Evolutionary conservation across 1,140 invertebrate species (phyloP), one percentile per base, ranked within the genome.

Genomic region (Vollenhovia emeryi): DNA sequence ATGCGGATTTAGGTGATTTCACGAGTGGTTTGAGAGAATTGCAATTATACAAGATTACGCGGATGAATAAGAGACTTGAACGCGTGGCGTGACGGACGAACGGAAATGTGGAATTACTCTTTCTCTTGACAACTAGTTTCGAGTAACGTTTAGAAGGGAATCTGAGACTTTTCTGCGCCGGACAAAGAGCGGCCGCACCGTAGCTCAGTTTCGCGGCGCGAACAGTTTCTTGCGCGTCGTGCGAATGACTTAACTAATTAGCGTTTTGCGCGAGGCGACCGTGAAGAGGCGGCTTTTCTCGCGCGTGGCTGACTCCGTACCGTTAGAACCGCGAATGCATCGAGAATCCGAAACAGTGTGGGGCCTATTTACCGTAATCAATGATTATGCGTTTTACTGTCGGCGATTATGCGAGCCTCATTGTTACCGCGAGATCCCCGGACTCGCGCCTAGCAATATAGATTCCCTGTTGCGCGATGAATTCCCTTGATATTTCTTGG

Each of bases 301-400:
- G 64, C 68, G 82, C 33, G 69, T n/a, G 18, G n/a, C 68, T 21
- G 55, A 30, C 11, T 21, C 21, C 30, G 48, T 89, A 88, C 86
- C 86, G 87, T 89, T 88, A 89, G 52, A 48, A 21, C 33, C 48
- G 52, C 40, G 30, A 73, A 55, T 11, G 50, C 33, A 87, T 80
- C 83, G 83, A 75, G 87, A 89, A 91, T 91, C 68, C 75, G 82
- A 84, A 89, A 89, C 89, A 90, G 90, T 66, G 83, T 86, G 69
- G 88, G 79, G 71, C 86, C 79, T 84, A 79, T 87, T 83, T 59
- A 57, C 48, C 45, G 83, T 90, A 87, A 89, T 89, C 84, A 84
- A 88, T 87, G 87, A 87, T 64, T 68, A 13, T 40, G 80, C 52
- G n/a, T 68, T 78, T 82, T 64, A 30, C 55, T 45, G 68, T 45